Base-by-base conservation (phyloP, 2,888 invertebrate species). In the Cinara cedri region DNA sequence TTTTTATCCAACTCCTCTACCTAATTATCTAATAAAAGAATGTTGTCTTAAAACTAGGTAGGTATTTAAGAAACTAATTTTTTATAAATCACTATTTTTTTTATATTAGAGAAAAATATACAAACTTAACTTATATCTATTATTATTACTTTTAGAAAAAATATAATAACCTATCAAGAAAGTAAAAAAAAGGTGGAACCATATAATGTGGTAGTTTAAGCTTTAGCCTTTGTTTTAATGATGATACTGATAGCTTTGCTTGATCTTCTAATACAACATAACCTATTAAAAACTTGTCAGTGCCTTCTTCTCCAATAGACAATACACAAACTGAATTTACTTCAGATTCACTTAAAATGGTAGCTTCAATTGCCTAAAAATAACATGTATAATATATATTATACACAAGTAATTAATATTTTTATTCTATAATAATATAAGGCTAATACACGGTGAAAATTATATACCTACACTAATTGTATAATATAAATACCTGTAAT, bases 161-260 rank as follows among this genome's bases (percentile, higher is more conserved):
- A 21, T 55, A 11, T 55, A 55, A 55, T 55, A 55, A 83, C 83
- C 82, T 83, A 10, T 82, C 81, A 16, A 84, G 66, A 63, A 83
- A 83, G 21, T 83, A 82, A 49, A 83, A 83, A 65, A 82, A 83
- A 14, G 84, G 82, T 13, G 84, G 84, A 57, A 84, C 82, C 84
- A 84, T 84, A 62, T 84, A 84, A 80, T 83, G 83, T 16, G 84
- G 83, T 55, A 84, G 62, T 54, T 81, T 82, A 70, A 81, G 80
- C 74, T 83, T 84, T 19, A 84, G 63, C 16, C 82, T 82, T 26
- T 81, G 74, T 49, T 83, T 82, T 51, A 84, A 82, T 54, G 82
- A 81, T 26, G 81, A 46, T 42, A 60, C 46, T 0, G 78, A 80
- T 82, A 72, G 49, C 14, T 63, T 55, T 49, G 57, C 74, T 66